Evolutionary conservation across 1,140 invertebrate species (phyloP), one percentile per base, ranked within the genome.

Genomic region (Megalonaias nervosa): DNA sequence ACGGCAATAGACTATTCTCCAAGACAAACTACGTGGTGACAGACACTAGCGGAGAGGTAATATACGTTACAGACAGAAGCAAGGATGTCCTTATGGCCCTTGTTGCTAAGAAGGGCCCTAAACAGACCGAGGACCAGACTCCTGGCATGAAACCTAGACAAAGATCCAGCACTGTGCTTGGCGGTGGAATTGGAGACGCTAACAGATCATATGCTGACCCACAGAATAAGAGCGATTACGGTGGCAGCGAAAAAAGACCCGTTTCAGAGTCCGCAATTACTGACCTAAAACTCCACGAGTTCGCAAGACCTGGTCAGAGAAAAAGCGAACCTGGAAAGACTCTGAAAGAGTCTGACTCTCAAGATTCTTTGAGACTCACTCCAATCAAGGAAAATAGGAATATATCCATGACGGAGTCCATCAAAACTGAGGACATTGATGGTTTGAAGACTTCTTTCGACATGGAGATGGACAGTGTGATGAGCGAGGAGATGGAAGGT

Each of bases 21-120:
- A 78, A 78, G 48, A 78, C 76, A 38, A 78, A 78, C 60, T 78
- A 78, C 71, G 71, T 78, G 21, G 74, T 71, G 16, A 67, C 76
- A 17, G 74, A 73, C 67, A 55, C 56, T 15, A 59, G 60, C 38
- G 76, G 76, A 9, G 61, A 74, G 21, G 76, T 73, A 62, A 23
- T 78, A 19, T 73, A 73, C 59, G 71, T 78, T 15, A 78, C 76
- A 6, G 76, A 78, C 48, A 73, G 76, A 38, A 78, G 71, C 26
- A 78, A 78, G 38, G 76, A 78, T 48, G 69, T 71, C 1, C 66
- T 78, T 13, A 58, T 78, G 15, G 76, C 76, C 17, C 26, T 78
- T 4, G 61, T 66, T 17, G 21, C 69, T 2, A 72, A 72, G 38
- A 62, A 67, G 21, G 16, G 38, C 16, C 61, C 61, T 16, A 78